Evolutionary conservation across 2,113 vertebrate species (phyloP).

Genomic region (Pavo muticus): DNA sequence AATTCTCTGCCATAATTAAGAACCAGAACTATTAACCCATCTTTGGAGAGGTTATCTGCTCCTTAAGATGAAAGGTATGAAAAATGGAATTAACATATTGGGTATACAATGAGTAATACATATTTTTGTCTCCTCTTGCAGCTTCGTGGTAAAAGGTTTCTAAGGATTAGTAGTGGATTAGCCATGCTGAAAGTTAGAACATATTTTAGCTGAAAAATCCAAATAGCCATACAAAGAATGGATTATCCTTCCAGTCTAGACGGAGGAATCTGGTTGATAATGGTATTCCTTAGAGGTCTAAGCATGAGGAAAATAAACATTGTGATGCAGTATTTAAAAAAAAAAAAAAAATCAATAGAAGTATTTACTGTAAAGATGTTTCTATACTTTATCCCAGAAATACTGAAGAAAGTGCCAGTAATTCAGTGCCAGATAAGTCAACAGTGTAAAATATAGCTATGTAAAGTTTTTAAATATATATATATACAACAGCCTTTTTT

Average conservation of each 20-base stretch:
- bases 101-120: not conserved
- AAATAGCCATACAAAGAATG: not conserved
- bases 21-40: not conserved
- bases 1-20: not conserved
- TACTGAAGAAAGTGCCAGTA: not conserved
- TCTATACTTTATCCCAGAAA: not conserved
- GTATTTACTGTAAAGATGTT: not conserved
- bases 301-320: not conserved
- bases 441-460: not conserved
- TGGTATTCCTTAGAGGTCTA: not conserved
- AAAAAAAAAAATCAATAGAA: not conserved
- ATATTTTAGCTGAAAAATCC: constrained; percentile 40
- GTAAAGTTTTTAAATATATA: not conserved
- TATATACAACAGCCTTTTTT: not conserved
- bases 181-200: constrained; percentile 24
- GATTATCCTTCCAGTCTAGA: not conserved
- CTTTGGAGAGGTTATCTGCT: not conserved
- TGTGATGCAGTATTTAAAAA: not conserved
- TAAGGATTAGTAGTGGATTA: constrained; percentile 29
- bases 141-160: constrained; percentile 18
- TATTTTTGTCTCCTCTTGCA: not conserved
- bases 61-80: not conserved
- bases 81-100: not conserved
- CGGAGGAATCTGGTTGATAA: not conserved
- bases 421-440: not conserved